Evolutionary conservation across 2,888 invertebrate genomes (phyloP).

Genomic region (Hetaerina titia): DNA sequence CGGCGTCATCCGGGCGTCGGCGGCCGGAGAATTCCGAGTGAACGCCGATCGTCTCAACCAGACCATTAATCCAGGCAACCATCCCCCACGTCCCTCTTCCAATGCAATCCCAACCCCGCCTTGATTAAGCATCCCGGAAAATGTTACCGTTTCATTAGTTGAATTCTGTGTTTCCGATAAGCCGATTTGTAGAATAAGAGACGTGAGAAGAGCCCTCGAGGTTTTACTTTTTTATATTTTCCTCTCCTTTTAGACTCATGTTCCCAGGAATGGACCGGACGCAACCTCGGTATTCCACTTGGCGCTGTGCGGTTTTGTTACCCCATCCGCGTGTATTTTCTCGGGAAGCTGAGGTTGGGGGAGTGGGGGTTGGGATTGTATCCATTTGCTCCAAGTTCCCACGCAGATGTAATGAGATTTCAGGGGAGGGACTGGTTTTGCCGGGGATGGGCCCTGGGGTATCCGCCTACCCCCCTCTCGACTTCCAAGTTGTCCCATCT

Average conservation of each 20-base stretch:
- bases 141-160: neutral
- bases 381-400: constrained; percentile 22
- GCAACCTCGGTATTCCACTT: too few species aligned
- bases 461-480: neutral
- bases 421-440: neutral
- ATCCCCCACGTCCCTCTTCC: neutral
- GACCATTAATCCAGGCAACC: neutral
- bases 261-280: too few species aligned
- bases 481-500: too few species aligned
- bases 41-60: neutral
- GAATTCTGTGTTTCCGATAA: neutral
- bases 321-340: neutral
- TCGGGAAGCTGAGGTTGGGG: neutral
- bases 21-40: neutral
- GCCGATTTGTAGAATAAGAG: neutral
- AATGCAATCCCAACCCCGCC: neutral
- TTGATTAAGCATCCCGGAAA: neutral
- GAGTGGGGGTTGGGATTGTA: neutral
- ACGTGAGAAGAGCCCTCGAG: neutral
- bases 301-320: too few species aligned
- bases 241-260: neutral
- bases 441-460: neutral
- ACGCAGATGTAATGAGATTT: constrained; percentile 55
- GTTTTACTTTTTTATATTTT: neutral
- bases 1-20: neutral